Percentiles rank a stretch among this genome's conserved stretches.
phyloP scores from a whole-genome alignment of 35 echinoderm and acorn worm species.

The Eucidaris tribuloides region DNA sequence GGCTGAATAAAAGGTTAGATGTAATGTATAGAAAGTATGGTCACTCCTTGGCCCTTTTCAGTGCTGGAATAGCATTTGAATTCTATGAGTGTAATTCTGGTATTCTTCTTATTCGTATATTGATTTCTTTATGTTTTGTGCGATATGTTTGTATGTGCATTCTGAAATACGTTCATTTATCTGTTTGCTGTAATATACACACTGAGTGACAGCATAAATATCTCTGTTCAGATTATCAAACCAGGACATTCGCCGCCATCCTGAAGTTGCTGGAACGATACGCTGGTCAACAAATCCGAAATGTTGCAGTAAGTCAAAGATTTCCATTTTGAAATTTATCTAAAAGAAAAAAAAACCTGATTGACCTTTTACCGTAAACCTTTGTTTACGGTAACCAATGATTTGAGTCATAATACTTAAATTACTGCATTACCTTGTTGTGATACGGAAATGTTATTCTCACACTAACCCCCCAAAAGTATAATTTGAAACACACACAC shows the following conservation, averaged over 20 bases:
- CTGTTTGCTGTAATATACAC: too few species aligned
- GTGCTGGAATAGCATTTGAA: too few species aligned
- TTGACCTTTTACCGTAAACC: not conserved
- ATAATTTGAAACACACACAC: not conserved
- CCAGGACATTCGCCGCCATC: not conserved
- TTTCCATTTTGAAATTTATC: too few species aligned
- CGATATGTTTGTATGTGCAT: too few species aligned
- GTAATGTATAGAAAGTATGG: too few species aligned
- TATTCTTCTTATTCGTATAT: too few species aligned
- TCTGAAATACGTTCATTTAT: too few species aligned
- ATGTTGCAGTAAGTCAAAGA: slow-evolving; percentile 16
- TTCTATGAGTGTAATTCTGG: too few species aligned
- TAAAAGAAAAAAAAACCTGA: not conserved
- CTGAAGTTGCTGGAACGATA: not conserved
- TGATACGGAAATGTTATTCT: not conserved
- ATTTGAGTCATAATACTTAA: not conserved
- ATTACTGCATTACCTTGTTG: not conserved
- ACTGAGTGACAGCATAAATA: too few species aligned
- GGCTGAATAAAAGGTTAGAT: too few species aligned
- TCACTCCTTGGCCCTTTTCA: too few species aligned
- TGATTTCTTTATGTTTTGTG: too few species aligned
- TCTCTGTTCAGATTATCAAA: slow-evolving; percentile 27
- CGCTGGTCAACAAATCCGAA: not conserved
- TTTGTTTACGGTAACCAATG: not conserved
- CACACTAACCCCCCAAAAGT: not conserved